Evolutionary conservation across 2,888 invertebrate genomes (phyloP).

Genomic region (Polyommatus iphigenia): DNA sequence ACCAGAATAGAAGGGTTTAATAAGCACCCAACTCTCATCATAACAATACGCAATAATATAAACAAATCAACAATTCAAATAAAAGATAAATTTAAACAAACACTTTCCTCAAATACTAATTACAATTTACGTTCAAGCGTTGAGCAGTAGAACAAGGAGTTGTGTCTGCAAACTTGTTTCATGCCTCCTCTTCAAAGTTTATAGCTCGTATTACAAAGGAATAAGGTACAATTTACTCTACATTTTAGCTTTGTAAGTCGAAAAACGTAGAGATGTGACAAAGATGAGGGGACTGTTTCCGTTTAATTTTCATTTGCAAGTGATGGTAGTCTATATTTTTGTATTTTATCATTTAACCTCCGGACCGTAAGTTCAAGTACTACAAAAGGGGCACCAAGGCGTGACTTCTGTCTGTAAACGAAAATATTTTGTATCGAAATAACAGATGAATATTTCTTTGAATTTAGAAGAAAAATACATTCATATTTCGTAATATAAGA

Average conservation of each 20-base stretch:
- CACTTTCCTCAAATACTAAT: conserved; percentile 30
- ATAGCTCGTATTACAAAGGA: background rate
- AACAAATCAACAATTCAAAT: conserved; percentile 30
- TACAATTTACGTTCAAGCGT: conserved; percentile 30
- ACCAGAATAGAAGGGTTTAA: background rate
- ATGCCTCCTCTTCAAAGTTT: background rate
- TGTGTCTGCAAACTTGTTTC: conserved; percentile 37
- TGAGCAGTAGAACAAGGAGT: conserved; percentile 41
- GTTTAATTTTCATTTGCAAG: conserved; percentile 70
- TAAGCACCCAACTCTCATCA: background rate
- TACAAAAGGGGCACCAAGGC: conserved; percentile 2
- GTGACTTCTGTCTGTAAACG: background rate
- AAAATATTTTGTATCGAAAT: background rate
- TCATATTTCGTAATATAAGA: too few relatives aligned
- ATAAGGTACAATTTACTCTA: background rate
- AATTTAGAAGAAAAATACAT: too few relatives aligned
- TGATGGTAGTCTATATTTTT: conserved; percentile 46
- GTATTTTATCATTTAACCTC: conserved; percentile 37
- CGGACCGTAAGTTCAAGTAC: conserved; percentile 5
- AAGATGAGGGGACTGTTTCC: conserved; percentile 61
- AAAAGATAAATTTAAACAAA: conserved; percentile 30
- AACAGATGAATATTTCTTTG: background rate
- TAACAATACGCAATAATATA: conserved; percentile 25
- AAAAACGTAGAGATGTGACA: conserved; percentile 50
- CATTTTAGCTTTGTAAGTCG: background rate